Evolutionary conservation across 2,888 invertebrate species (phyloP), one percentile per base, ranked within the genome.

Genomic region (Cheilosia grossa): DNA sequence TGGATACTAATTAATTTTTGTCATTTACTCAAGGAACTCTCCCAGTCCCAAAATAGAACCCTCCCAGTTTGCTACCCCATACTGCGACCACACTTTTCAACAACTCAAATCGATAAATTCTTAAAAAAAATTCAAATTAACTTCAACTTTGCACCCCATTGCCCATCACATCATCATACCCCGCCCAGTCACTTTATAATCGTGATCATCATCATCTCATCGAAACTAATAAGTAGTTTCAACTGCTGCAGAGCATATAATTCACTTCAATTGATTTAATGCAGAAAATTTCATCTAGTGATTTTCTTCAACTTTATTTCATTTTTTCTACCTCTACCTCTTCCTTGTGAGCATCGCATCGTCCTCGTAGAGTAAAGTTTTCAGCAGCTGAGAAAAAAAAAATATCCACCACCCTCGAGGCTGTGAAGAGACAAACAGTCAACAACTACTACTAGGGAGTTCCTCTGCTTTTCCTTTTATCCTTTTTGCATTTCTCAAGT

Each of bases 201-300:
- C 59, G 15, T 61, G 53, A 73, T 69, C 64, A 59, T 54, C 61
- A 42, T 77, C 63, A 70, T 72, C 72, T 73, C 49, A 79, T 82
- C 82, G 63, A 80, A 83, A 80, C 83, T 83, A 83, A 83, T 83
- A 83, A 83, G 80, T 83, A 80, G 54, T 80, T 83, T 59, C 74
- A 83, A 80, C 74, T 83, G 83, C 80, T 83, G 83, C 80, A 80
- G 83, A 74, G 74, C 83, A 74, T 74, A 83, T 80, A 80, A 83
- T 80, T 83, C 80, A 83, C 83, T 80, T 75, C 66, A 83, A 80
- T 80, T 83, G 83, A 83, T 83, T 83, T 80, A 83, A 83, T 83
- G 83, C 80, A 80, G 69, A 80, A 83, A 80, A 80, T 75, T 74
- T 80, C 70, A 70, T 83, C 83, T 80, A 83, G 74, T 83, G 69